Percentiles rank a stretch among this genome's conserved stretches.
Conservation (phyloP, 2,888 invertebrate species). For the Pterobdella sp. region DNA sequence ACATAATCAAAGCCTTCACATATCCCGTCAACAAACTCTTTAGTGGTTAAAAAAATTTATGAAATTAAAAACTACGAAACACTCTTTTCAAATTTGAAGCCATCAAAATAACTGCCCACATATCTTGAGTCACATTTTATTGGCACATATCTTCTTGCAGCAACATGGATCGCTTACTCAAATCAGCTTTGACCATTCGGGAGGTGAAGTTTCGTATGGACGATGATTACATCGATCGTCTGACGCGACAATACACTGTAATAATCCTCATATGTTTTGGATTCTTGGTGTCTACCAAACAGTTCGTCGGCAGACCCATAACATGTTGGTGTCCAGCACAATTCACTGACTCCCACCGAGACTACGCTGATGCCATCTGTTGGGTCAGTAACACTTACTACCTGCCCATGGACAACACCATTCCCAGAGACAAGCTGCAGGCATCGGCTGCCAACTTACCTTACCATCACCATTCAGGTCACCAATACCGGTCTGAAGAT, state of each 20-base stretch:
- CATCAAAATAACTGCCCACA: no score
- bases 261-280: slow-evolving; percentile 39
- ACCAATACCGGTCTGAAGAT: slow-evolving; percentile 29
- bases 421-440: slow-evolving; percentile 34
- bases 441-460: slow-evolving; percentile 37
- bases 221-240: slow-evolving; percentile 39
- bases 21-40: no score
- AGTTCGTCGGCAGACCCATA: slow-evolving; percentile 39
- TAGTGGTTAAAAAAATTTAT: no score
- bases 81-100: no score
- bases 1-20: no score
- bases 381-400: slow-evolving; percentile 41
- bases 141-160: no score
- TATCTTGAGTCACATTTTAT: no score
- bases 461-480: slow-evolving; percentile 35
- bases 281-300: slow-evolving; percentile 39
- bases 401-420: slow-evolving; percentile 36
- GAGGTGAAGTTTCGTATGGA: slow-evolving; percentile 39
- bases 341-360: slow-evolving; percentile 38
- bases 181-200: slow-evolving; percentile 37
- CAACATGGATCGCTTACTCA: slow-evolving; percentile 39
- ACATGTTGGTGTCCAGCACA: slow-evolving; percentile 40
- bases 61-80: no score
- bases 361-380: slow-evolving; percentile 40
- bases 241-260: slow-evolving; percentile 39